Conservation (phyloP, 2,113 vertebrate species). For the Cryptotis parvus region DNA sequence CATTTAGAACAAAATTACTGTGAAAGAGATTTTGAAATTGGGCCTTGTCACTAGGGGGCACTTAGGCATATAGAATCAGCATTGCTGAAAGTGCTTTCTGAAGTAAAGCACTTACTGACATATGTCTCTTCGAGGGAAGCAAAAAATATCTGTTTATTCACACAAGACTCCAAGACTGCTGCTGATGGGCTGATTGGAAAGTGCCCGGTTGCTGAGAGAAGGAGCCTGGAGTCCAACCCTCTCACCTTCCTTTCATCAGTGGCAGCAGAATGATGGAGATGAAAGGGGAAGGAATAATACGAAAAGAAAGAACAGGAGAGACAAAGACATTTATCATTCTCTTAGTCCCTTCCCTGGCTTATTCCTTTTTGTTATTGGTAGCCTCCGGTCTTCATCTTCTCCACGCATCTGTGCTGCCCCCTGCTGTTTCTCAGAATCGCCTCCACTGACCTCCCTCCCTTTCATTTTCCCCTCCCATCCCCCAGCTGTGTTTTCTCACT, state of each 20-base stretch:
- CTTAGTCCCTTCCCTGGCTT: not conserved
- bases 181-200: constrained; percentile 1
- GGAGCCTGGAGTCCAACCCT: not conserved
- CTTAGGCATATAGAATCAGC: constrained; percentile 84
- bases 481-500: not conserved
- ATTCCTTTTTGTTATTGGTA: not conserved
- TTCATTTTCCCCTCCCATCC: not conserved
- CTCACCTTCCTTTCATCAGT: not conserved
- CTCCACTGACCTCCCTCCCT: not conserved
- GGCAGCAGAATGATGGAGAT: not conserved
- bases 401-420: not conserved
- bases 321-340: not conserved
- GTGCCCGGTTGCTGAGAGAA: not conserved
- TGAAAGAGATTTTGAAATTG: constrained; percentile 71
- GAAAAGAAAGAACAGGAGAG: not conserved
- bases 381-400: too few relatives aligned
- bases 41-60: constrained; percentile 89
- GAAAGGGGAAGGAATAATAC: not conserved
- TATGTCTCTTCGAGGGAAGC: not conserved
- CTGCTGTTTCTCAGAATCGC: not conserved
- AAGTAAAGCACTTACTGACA: constrained; percentile 61
- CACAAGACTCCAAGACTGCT: not conserved
- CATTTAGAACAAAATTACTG: constrained; percentile 24
- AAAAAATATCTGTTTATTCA: not conserved
- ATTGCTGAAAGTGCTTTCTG: constrained; percentile 15